Base-by-base conservation (phyloP, 2,113 vertebrate genomes). In the Oostethus manadensis region DNA sequence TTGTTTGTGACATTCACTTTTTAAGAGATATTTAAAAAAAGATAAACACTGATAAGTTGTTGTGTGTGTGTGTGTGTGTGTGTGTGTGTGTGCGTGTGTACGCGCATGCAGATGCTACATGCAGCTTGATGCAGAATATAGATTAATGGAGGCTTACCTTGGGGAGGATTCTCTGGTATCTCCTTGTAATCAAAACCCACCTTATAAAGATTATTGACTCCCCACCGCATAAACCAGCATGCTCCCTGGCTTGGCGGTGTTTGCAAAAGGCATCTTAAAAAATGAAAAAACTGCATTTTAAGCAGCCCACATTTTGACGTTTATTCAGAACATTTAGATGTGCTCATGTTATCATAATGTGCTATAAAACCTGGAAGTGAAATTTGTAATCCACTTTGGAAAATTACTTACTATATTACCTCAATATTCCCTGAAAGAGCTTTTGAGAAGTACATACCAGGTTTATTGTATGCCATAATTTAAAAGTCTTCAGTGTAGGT, bases 401-500 rank as follows among this genome's bases (percentile, higher is more conserved):
- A 91, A 90, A 90, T 89, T 89, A 87, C 86, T 89, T 88, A 85
- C 85, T 86, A 87, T 89, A 88, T 84, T 84, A 86, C 84, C 81
- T 88, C 89, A 88, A 87, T 86, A 88, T 85, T 83, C 82, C 70
- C 83, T 88, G 81, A 86, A 88, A 89, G 86, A 88, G 87, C 86
- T 84, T 86, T 83, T 74, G 79, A 89, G 86, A 88, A 73, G 78
- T 75, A 75, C 72, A 80, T 88, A 88, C 87, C 88, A 89, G 84
- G 80, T 90, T 89, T 90, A 89, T 88, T 86, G 86, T 89, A 76
- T 45, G 88, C 89, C 89, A 91, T 94, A 89, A 92, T 92, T 94
- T 94, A 94, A 92, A 92, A 92, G 91, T 92, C 93, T 91, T 92
- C 91, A 92, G 91, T 92, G 92, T 90, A 89, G 91, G 88, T 86